Base-by-base conservation (phyloP, 2,113 vertebrate species). In the Morone saxatilis region DNA sequence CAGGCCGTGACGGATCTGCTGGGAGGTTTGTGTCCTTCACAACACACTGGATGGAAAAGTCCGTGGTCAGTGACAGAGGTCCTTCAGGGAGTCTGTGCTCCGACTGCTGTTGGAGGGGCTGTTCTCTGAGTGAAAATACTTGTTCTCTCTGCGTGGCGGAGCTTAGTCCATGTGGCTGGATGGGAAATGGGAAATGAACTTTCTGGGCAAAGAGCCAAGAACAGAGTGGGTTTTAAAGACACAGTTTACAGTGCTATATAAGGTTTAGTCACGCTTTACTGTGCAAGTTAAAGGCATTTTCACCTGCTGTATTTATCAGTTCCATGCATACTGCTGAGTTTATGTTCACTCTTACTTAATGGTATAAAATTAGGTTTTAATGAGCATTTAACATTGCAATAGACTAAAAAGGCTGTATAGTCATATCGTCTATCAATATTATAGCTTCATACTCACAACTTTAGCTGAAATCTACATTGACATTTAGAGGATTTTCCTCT, bases 181-280 rank as follows among this genome's bases (percentile, higher is more conserved):
- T 90, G 88, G 91, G 92, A 93, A 92, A 89, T 78, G 89, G 90
- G 88, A 93, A 93, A 89, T 92, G 89, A 93, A 88, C 87, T 80
- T 81, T 91, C 87, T 88, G 92, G 92, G 92, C 88, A 76, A 72
- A 68, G 67, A 66, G 85, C 91, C 93, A 93, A 81, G 22, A 81
- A 5, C 78, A 73, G 71, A 76, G 71, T 65, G 53, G 81, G 53
- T 75, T 92, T 93, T 93, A 92, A 93, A 94, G 92, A 88, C 84
- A 89, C 90, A 78, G 65, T 83, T 81, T 57, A 1, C 71, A 82
- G 63, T 47, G 53, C 78, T 67, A 19, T 48, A 45, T 75, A 67
- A 62, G 72, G 76, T 36, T 78, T 41, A 45, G 47, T 60, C 71
- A 88, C 69, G 76, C 47, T 57, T 65, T 76, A 50, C 48, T 12